A percentile compares a stretch with the other conserved stretches of the same genome.
Conservation (phyloP, 2,888 invertebrate species). For the Rhagium mordax region DNA sequence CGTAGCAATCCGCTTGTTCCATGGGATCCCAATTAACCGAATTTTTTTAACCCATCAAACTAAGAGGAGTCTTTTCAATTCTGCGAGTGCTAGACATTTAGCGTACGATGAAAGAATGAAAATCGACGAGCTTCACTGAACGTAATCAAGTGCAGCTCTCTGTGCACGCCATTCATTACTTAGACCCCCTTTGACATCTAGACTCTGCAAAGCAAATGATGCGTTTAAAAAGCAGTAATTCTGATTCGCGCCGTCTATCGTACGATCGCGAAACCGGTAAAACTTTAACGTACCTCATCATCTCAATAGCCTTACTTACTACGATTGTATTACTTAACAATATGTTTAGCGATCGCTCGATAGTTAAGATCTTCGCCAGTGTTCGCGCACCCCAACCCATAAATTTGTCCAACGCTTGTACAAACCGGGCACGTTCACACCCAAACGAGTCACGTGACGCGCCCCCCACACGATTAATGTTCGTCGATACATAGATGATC, state of each 20-base stretch:
- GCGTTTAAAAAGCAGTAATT: not conserved
- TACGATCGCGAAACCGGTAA: too few relatives aligned
- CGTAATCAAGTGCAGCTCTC: not conserved
- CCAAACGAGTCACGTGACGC: not conserved
- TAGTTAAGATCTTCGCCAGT: not conserved
- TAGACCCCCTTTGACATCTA: not conserved
- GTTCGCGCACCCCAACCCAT: not conserved
- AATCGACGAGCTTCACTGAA: not conserved
- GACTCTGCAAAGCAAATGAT: not conserved
- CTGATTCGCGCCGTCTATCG: not conserved
- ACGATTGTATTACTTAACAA: too few relatives aligned
- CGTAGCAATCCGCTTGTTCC: too few relatives aligned
- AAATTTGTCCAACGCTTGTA: not conserved
- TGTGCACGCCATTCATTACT: not conserved
- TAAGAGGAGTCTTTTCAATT: not conserved
- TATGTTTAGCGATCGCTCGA: too few relatives aligned
- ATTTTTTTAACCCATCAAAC: not conserved
- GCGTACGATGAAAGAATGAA: not conserved
- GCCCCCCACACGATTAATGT: not conserved
- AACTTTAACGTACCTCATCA: too few relatives aligned
- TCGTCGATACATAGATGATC: not conserved
- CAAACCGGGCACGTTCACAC: not conserved
- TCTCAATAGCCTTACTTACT: too few relatives aligned
- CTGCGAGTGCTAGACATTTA: not conserved
- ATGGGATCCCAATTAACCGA: not conserved